Evolutionary conservation across 1,140 invertebrate genomes (phyloP).

Genomic region (Pseudomyrmex sp.): DNA sequence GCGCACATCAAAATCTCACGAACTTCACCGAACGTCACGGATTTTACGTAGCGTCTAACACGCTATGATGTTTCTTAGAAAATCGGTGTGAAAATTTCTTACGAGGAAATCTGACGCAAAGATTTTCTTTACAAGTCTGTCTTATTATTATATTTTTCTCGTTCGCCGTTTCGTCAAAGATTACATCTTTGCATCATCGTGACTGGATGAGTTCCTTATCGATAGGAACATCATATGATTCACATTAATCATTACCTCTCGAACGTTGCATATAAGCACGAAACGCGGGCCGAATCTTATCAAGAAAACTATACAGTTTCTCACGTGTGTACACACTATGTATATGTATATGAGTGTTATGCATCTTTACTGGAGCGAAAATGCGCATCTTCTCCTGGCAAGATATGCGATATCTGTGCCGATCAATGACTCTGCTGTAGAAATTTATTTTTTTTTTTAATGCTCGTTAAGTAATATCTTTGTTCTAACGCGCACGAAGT

Average conservation of each 20-base stretch:
- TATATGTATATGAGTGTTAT: not conserved
- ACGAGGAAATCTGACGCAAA: constrained; percentile 9
- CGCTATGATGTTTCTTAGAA: too few relatives aligned
- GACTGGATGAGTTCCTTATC: constrained; percentile 28
- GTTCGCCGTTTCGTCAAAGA: not conserved
- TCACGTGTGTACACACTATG: too few relatives aligned
- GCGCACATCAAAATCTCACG: constrained; percentile 3
- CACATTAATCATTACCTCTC: constrained; percentile 34
- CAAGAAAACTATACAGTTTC: not conserved
- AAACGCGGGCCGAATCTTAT: constrained; percentile 10
- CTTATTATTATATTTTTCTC: not conserved
- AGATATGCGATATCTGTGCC: not conserved
- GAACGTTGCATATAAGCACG: not conserved
- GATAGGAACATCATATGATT: not conserved
- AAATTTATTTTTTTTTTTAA: too few relatives aligned
- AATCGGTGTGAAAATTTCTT: not conserved
- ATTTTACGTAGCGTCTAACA: too few relatives aligned
- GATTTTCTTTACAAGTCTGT: constrained; percentile 21
- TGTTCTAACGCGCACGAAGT: not conserved
- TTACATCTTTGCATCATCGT: constrained; percentile 7
- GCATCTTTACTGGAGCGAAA: not conserved
- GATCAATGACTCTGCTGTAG: not conserved
- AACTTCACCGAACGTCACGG: too few relatives aligned
- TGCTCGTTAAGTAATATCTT: too few relatives aligned
- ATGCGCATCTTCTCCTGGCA: not conserved